Evolutionary conservation across 2,113 vertebrate species (phyloP).

Genomic region (Conger conger): DNA sequence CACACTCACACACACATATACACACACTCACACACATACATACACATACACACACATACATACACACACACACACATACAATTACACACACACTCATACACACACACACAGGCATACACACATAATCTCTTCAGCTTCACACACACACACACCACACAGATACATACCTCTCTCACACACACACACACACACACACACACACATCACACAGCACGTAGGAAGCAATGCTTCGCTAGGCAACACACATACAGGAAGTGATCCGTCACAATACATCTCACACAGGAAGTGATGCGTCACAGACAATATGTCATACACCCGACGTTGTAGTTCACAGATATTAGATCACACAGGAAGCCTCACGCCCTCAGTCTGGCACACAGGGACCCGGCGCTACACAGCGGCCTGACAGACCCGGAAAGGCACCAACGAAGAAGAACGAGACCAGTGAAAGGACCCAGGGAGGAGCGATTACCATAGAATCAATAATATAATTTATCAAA

Average conservation of each 20-base stretch:
- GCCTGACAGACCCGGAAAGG: too few relatives aligned
- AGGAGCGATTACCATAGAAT: background rate
- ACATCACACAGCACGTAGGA: background rate
- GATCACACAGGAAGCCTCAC: too few relatives aligned
- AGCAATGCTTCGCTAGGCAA: background rate
- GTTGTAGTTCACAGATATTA: too few relatives aligned
- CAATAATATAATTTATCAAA: background rate
- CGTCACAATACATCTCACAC: too few relatives aligned
- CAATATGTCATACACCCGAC: too few relatives aligned
- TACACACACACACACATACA: conserved; percentile 5
- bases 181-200: background rate
- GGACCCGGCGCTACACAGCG: too few relatives aligned
- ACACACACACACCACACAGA: too few relatives aligned
- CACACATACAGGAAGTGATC: background rate
- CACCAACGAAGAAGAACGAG: background rate
- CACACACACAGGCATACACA: conserved; percentile 9
- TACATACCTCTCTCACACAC: too few relatives aligned
- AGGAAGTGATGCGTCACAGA: too few relatives aligned
- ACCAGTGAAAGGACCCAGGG: background rate
- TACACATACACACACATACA: conserved; percentile 25
- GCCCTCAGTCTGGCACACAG: too few relatives aligned
- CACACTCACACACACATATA: background rate
- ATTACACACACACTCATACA: background rate
- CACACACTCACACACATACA: conserved; percentile 16
- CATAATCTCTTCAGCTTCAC: background rate